Conservation (phyloP, 64 coral and sea anemone genomes). For the Stichodactyla helianthus region DNA sequence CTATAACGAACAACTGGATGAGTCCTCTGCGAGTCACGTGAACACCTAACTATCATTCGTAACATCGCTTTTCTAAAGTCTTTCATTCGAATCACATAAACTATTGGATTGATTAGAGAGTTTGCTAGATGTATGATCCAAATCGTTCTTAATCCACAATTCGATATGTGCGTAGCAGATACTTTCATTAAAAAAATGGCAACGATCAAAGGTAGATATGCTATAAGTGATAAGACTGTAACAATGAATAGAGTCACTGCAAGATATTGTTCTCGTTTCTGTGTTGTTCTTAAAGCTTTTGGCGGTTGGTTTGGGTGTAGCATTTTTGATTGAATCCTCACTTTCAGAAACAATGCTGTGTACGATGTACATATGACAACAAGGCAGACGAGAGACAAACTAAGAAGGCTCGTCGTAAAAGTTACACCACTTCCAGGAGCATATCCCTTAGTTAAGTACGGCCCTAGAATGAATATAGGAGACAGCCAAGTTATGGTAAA, state of each 20-base stretch:
- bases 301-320: background rate
- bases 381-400: background rate
- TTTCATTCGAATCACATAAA: background rate
- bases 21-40: background rate
- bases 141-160: background rate
- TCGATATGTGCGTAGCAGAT: background rate
- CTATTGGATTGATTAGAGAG: background rate
- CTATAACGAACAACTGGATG: background rate
- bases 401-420: background rate
- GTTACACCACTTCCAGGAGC: background rate
- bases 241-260: background rate
- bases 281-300: background rate
- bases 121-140: background rate
- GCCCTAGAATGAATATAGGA: background rate
- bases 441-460: background rate
- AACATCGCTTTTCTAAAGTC: background rate
- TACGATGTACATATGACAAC: background rate
- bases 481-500: slow-evolving; percentile 1
- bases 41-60: background rate
- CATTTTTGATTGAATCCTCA: background rate
- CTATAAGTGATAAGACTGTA: background rate
- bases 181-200: background rate
- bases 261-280: background rate
- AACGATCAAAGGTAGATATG: background rate
- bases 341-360: background rate